Evolutionary conservation across 2,797 vertebrate genomes (phyloP), one percentile per base, ranked within the genome.

Genomic region (Gymnoscopelus microlampas): DNA sequence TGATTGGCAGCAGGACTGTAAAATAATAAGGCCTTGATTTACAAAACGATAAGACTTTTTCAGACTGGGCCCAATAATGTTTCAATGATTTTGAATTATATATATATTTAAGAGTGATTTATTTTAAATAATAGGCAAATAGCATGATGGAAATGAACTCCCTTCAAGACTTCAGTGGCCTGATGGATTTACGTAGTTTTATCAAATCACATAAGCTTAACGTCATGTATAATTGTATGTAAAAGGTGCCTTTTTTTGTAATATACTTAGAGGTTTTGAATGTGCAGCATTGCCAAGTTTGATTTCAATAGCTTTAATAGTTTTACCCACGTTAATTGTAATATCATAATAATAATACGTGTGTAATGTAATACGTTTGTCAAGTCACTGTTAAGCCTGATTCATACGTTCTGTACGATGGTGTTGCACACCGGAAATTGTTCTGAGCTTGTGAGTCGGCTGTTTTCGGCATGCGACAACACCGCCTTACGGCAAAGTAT

Each of bases 241-340:
- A 8, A 44, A 68, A 85, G 44, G 91, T 92, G 91, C 91, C 91
- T 92, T 91, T 91, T 85, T 81, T 85, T 81, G 60, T 70, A 79
- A 57, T 55, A 68, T 53, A 63, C 68, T 3, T 71, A 77, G 15
- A 77, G 19, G 32, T 58, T 62, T 64, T 53, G 73, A 29, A 49
- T 39, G 26, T 56, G 64, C 53, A n/a, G n/a, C 24, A 35, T 32
- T 5, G 26, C 15, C 5, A 14, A 3, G 15, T 47, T 53, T 19
- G 53, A 63, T 56, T 35, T 58, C 5, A 32, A 63, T 57, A 50
- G 68, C 63, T 76, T 83, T 79, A 69, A 80, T 62, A 23, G 76
- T 63, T 71, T 71, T 69, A 63, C 11, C 60, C 68, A 79, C 68
- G 67, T 56, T 44, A 49, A 56, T 74, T 60, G 11, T 53, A 69